Conservation (phyloP, 2,888 invertebrate species). For the Phorcus lineatus region DNA sequence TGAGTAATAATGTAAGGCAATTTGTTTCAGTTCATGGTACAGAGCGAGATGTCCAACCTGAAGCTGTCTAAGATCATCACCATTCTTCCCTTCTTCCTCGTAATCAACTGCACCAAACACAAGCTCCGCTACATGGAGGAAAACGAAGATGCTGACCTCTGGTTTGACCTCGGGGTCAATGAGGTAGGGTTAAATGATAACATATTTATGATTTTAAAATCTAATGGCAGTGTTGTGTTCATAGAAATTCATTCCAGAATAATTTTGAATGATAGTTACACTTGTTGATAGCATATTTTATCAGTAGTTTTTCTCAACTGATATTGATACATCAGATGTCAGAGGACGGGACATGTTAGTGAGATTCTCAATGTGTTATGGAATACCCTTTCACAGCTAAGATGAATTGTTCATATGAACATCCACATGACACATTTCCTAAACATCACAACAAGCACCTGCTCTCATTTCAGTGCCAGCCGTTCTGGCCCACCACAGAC, state of each 20-base stretch:
- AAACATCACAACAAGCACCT: no score
- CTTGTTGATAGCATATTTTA: no score
- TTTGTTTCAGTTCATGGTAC: slow-evolving; percentile 80
- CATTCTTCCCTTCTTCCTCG: slow-evolving; percentile 86
- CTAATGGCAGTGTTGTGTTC: no score
- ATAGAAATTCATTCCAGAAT: no score
- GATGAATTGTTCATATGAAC: no score
- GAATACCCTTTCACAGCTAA: no score
- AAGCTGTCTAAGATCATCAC: slow-evolving; percentile 87
- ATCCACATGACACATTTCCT: no score
- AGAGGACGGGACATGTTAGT: no score
- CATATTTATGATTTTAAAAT: background rate
- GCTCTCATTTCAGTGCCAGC: slow-evolving; percentile 76
- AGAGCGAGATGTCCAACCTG: slow-evolving; percentile 83
- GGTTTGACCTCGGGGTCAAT: slow-evolving; percentile 85
- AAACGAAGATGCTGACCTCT: slow-evolving; percentile 88
- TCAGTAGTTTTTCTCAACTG: background rate
- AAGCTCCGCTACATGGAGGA: slow-evolving; percentile 87
- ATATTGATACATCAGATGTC: background rate
- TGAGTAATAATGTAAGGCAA: background rate
- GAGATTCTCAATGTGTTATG: no score
- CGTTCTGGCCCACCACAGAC: slow-evolving; percentile 89
- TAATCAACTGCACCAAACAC: slow-evolving; percentile 80
- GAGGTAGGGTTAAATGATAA: slow-evolving; percentile 77
- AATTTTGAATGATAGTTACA: no score